Base-by-base conservation (phyloP, 2,888 invertebrate genomes). In the Brachyptera risi region DNA sequence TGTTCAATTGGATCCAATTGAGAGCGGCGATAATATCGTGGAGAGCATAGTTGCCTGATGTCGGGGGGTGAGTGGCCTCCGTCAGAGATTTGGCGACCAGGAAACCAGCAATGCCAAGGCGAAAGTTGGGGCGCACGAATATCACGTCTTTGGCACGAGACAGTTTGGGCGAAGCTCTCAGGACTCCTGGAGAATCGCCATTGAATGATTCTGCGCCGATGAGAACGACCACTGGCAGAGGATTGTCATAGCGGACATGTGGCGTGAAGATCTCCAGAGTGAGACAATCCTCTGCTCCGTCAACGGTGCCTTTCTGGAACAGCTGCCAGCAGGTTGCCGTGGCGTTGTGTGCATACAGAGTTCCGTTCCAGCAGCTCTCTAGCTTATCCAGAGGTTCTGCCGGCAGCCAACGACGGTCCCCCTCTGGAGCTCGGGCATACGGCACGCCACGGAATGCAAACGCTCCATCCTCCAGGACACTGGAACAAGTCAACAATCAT, bases 91-190 rank as follows among this genome's bases (percentile, higher is more conserved):
- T 85, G 3, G 87, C 76, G 0, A 94, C 86, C 54, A 95, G 77
- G 72, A 94, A 95, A 2, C 96, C 96, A 65, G 89, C 80, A 54
- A 85, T 83, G 0, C 87, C 88, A 63, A 88, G 76, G 68, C 94
- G 83, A 76, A 93, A 93, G 71, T 93, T 92, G 2, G 93, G 92
- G 64, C 90, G 81, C 1, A 95, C 93, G 72, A 91, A 90, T 5
- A 95, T 86, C 1, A 92, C 87, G 71, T 92, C 89, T 63, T 87
- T 84, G 1, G 86, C 84, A 50, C 85, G 82, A 0, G 92, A 86
- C 65, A 92, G 84, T 42, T 87, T 78, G 0, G 90, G 84, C 0
- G 90, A 89, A 0, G 93, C 92, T 68, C 82, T 76, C 3, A 70
- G 51, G 80, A 75, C 63, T 80, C 88, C 87, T 0, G 90, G 87